These are phyloP conservation scores for Trematocara macrostoma DNA, from an alignment of 2,113 vertebrate genomes.

Conservation along the genomic window DNA sequence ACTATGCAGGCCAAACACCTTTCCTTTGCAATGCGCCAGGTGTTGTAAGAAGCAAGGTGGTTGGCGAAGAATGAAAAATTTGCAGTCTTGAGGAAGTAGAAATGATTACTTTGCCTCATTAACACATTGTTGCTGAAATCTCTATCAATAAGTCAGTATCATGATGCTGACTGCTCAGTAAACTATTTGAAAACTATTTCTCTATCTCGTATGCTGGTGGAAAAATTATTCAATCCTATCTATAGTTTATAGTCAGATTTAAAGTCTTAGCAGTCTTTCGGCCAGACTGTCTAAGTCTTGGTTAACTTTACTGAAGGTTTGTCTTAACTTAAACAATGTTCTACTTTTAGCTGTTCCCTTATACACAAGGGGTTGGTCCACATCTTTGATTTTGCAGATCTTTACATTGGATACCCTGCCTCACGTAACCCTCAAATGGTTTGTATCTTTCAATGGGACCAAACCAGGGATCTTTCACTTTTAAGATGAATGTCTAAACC, in stretches of 20 bases:
- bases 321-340: not conserved
- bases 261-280: not conserved
- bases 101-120: not conserved
- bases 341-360: not conserved
- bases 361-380: not conserved
- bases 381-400: not conserved
- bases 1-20: not conserved
- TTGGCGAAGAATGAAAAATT: not conserved
- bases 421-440: not conserved
- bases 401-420: not conserved
- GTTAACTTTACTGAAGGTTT: not conserved
- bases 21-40: not conserved
- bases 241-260: not conserved
- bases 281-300: not conserved
- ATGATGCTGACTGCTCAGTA: not conserved
- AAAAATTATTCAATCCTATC: not conserved
- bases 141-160: not conserved
- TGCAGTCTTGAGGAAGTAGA: not conserved
- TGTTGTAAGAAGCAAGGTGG: not conserved
- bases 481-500: not conserved
- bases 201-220: not conserved
- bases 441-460: not conserved
- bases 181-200: not conserved
- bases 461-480: not conserved
- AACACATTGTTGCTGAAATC: not conserved